A percentile compares a stretch with the other conserved stretches of the same genome.
Evolutionary conservation across 2,113 vertebrate species (phyloP).

Genomic region (Vireo altiloquus): DNA sequence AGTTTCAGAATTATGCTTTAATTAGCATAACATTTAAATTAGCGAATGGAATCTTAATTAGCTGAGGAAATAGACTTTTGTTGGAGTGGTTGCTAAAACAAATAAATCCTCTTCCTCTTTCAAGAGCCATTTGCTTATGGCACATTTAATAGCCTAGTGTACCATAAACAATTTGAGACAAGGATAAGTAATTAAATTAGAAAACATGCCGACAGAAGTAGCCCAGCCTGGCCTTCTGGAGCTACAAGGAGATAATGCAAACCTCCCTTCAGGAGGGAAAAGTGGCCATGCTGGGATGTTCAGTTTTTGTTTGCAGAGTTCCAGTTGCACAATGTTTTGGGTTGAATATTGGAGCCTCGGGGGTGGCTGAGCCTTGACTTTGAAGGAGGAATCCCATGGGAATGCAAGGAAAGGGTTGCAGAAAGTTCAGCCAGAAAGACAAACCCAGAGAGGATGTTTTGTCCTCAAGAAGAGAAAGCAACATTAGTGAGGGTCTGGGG

Average conservation of each 20-base stretch:
- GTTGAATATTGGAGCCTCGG: neutral
- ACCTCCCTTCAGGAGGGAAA: neutral
- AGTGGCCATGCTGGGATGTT: neutral
- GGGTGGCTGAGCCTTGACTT: neutral
- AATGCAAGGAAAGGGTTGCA: neutral
- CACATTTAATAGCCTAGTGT: slow-evolving; percentile 77
- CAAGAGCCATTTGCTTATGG: slow-evolving; percentile 78
- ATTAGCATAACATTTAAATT: slow-evolving; percentile 86
- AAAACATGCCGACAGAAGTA: slow-evolving; percentile 67
- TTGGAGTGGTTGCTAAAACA: slow-evolving; percentile 80
- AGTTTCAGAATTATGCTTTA: slow-evolving; percentile 79
- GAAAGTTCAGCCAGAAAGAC: neutral
- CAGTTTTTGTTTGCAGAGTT: neutral
- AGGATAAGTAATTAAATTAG: slow-evolving; percentile 82
- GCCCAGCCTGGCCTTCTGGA: slow-evolving; percentile 38
- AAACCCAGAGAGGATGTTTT: neutral
- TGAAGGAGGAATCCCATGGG: neutral
- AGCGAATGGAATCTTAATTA: slow-evolving; percentile 81
- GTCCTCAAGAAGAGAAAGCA: neutral
- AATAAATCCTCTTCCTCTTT: slow-evolving; percentile 83
- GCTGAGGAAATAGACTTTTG: slow-evolving; percentile 81
- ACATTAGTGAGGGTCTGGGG: neutral
- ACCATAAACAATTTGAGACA: slow-evolving; percentile 79
- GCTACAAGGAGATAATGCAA: neutral
- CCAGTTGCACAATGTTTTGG: neutral